These are phyloP conservation scores for Lasioglossum lativentre DNA, from an alignment of 2,888 invertebrate species.

Conservation along the genomic window DNA sequence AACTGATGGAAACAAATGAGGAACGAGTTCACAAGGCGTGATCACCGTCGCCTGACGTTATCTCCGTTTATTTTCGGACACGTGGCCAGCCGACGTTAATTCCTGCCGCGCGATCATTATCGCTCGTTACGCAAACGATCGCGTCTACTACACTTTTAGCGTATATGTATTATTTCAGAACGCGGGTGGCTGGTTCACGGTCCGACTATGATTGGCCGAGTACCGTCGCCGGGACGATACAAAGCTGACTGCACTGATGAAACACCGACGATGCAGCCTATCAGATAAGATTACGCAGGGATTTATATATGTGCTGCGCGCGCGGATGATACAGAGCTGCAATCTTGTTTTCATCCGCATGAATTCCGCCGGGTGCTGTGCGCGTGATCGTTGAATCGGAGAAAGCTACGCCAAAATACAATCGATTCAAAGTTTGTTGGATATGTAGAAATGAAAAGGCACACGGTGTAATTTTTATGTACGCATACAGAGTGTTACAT, in stretches of 20 bases:
- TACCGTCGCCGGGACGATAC: background rate
- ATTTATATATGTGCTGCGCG: background rate
- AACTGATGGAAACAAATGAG: slow-evolving; percentile 65
- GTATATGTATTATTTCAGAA: slow-evolving; percentile 20
- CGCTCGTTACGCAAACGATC: slow-evolving; percentile 44
- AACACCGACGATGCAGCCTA: background rate
- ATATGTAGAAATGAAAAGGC: background rate
- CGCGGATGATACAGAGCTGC: background rate
- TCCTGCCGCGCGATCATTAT: slow-evolving; percentile 46
- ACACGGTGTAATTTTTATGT: background rate
- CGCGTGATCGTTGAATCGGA: too few species aligned
- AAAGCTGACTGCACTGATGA: background rate
- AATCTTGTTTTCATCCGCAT: background rate
- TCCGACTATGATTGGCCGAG: background rate
- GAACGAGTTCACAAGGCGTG: slow-evolving; percentile 45
- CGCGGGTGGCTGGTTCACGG: background rate
- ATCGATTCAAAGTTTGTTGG: background rate
- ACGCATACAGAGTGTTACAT: too few species aligned
- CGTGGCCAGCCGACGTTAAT: slow-evolving; percentile 46
- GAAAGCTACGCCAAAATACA: background rate
- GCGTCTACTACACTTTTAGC: slow-evolving; percentile 21
- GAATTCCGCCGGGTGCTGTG: too few species aligned
- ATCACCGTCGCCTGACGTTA: slow-evolving; percentile 51
- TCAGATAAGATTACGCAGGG: background rate
- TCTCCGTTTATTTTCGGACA: slow-evolving; percentile 54